A percentile compares a stretch with the other conserved stretches of the same genome.
Conservation (phyloP, 2,888 invertebrate species). For the Parelbella ahira region DNA sequence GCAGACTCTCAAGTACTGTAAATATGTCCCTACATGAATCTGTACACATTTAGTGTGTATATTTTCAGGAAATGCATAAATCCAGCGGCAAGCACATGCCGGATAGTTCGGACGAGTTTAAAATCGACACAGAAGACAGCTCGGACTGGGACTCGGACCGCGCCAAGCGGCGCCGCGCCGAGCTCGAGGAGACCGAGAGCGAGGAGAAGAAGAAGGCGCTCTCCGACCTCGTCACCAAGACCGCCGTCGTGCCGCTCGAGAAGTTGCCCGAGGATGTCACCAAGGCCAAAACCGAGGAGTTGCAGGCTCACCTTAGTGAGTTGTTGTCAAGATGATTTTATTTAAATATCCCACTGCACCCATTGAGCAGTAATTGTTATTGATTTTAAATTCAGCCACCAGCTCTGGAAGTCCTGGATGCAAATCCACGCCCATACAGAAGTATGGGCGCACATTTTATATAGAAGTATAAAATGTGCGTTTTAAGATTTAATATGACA, state of each 20-base stretch:
- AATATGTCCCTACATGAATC: too few species aligned
- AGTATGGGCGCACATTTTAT: too few species aligned
- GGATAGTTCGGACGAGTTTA: conserved; percentile 76
- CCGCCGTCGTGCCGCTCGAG: conserved; percentile 65
- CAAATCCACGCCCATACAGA: too few species aligned
- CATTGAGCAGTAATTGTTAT: too few species aligned
- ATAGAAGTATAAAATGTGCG: too few species aligned
- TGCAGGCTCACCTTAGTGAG: conserved; percentile 57
- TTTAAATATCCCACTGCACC: too few species aligned
- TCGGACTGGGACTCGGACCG: conserved; percentile 55
- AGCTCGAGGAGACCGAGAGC: conserved; percentile 43
- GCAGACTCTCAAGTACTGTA: too few species aligned
- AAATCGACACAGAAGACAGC: conserved; percentile 56
- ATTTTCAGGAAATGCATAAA: conserved; percentile 74
- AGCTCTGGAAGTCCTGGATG: too few species aligned
- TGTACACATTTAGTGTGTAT: too few species aligned
- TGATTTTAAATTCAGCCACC: too few species aligned
- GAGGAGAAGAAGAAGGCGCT: conserved; percentile 45
- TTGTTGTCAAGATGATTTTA: too few species aligned
- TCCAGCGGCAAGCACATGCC: conserved; percentile 78
- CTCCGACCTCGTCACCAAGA: conserved; percentile 54
- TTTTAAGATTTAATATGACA: too few species aligned
- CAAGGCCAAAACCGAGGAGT: conserved; percentile 56
- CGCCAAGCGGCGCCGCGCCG: conserved; percentile 30
- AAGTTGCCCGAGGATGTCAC: conserved; percentile 66